A percentile compares a stretch with the other conserved stretches of the same genome.
Conservation (phyloP, 2,888 invertebrate genomes). For the Mythimna pallens region DNA sequence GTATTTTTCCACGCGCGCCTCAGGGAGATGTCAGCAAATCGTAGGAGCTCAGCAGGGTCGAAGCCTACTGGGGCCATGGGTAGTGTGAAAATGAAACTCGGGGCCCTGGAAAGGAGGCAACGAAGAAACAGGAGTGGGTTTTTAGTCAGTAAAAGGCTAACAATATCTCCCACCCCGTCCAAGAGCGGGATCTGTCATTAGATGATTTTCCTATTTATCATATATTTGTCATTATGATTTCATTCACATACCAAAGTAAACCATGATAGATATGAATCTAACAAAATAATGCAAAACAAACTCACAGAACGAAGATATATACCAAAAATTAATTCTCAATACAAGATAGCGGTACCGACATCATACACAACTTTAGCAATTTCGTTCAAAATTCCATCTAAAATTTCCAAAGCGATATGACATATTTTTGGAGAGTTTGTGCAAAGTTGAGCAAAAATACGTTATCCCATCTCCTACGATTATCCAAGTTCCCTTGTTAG, state of each 20-base stretch:
- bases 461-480: slow-evolving; percentile 49
- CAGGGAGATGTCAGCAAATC: no score
- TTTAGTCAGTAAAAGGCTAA: no score
- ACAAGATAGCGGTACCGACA: slow-evolving; percentile 18
- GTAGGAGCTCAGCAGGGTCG: no score
- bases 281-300: slow-evolving; percentile 13
- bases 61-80: no score
- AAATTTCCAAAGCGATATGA: slow-evolving; percentile 50
- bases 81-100: no score
- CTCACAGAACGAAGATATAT: slow-evolving; percentile 1
- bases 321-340: slow-evolving; percentile 19
- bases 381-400: slow-evolving; percentile 50
- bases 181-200: no score
- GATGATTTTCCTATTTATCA: no score
- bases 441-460: slow-evolving; percentile 53
- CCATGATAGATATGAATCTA: neutral
- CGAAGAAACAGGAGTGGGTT: no score
- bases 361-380: slow-evolving; percentile 51
- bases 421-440: slow-evolving; percentile 50
- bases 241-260: neutral
- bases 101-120: no score
- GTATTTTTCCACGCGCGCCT: no score
- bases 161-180: no score
- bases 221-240: neutral
- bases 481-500: slow-evolving; percentile 51